phyloP scores from a whole-genome alignment of 2,113 vertebrate species.

The Hippoglossus stenolepis region DNA sequence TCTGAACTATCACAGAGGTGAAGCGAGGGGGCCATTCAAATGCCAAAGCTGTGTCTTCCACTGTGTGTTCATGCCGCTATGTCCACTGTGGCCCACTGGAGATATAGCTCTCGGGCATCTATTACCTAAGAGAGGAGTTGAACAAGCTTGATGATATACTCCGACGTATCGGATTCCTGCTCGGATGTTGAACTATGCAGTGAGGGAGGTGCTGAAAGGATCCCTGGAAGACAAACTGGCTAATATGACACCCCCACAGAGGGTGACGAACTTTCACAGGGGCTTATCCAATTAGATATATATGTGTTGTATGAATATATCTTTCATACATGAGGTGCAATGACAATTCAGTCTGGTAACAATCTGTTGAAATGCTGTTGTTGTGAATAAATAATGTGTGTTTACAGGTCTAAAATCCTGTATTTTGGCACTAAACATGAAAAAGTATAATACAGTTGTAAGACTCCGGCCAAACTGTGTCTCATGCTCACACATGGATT shows the following conservation, averaged over 20 bases:
- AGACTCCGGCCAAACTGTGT: too few relatives aligned
- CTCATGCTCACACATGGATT: too few relatives aligned
- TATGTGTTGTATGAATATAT: constrained; percentile 60
- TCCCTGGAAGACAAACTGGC: constrained; percentile 64
- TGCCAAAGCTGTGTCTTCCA: constrained; percentile 53
- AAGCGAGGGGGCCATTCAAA: constrained; percentile 65
- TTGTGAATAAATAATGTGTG: not conserved
- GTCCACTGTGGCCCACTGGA: constrained; percentile 60
- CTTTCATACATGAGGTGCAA: constrained; percentile 3
- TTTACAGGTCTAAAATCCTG: not conserved
- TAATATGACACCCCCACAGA: constrained; percentile 58
- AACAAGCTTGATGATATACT: constrained; percentile 61
- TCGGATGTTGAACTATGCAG: constrained; percentile 75
- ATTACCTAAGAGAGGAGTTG: constrained; percentile 48
- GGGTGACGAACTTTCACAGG: constrained; percentile 43
- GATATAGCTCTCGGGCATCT: constrained; percentile 61
- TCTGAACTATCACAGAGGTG: constrained; percentile 50
- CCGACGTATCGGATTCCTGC: constrained; percentile 65
- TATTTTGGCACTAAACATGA: not conserved
- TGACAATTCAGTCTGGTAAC: not conserved
- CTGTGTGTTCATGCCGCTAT: not conserved
- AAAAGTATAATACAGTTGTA: too few relatives aligned
- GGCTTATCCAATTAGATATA: constrained; percentile 65
- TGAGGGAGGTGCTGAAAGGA: constrained; percentile 66
- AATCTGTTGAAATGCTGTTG: not conserved